A percentile compares a stretch with the other conserved stretches of the same genome.
Conservation (phyloP, 64 coral and sea anemone genomes). For the Pocillopora verrucosa region DNA sequence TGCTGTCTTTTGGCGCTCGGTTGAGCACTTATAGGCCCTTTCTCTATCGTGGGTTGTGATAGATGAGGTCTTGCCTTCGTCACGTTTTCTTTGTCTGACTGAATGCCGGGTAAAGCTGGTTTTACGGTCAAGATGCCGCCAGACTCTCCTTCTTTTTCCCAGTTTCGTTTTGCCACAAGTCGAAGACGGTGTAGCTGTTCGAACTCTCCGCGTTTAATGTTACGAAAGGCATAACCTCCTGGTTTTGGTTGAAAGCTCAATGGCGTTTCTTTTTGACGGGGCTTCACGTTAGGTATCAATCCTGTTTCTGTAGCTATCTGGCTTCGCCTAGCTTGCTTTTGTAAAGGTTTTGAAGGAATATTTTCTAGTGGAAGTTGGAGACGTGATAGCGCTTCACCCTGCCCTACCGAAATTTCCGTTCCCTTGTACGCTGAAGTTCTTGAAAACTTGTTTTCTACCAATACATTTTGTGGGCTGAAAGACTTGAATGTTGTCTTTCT, state of each 20-base stretch:
- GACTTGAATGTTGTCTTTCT: not conserved
- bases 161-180: not conserved
- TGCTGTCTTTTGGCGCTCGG: not conserved
- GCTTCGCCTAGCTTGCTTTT: not conserved
- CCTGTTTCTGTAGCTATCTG: not conserved
- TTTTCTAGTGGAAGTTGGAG: not conserved
- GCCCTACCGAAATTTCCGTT: no score
- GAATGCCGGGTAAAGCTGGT: constrained; percentile 10
- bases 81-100: not conserved
- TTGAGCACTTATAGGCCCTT: not conserved
- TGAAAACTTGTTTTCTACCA: not conserved
- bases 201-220: not conserved
- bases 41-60: not conserved
- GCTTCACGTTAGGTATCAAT: not conserved
- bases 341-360: not conserved
- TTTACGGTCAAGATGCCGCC: constrained; percentile 1
- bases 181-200: not conserved
- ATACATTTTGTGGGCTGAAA: not conserved
- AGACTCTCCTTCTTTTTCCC: not conserved
- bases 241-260: not conserved
- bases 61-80: not conserved
- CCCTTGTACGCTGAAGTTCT: not conserved
- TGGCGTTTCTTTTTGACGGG: not conserved
- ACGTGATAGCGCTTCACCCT: not conserved
- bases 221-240: constrained; percentile 1